Percentiles rank a stretch among this genome's conserved stretches.
These are phyloP conservation scores for Tetraneura akinire DNA, from an alignment of 1,140 invertebrate genomes.

Conservation along the genomic window DNA sequence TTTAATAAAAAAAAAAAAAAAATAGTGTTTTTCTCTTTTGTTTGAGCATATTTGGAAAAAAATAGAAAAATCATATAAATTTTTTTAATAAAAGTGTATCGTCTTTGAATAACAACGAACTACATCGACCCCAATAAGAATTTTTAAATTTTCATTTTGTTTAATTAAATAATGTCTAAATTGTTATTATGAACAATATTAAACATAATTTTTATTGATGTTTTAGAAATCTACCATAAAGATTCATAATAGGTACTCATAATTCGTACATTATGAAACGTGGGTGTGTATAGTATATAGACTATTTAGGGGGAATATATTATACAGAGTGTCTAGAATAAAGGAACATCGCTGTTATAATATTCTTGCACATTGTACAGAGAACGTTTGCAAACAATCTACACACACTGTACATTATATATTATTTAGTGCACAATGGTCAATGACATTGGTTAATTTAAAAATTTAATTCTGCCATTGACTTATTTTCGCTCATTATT, in stretches of 20 bases:
- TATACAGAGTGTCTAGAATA: neutral
- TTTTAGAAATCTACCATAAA: neutral
- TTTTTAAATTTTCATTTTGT: too few species aligned
- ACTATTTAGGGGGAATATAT: too few species aligned
- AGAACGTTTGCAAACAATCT: neutral
- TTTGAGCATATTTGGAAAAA: too few species aligned
- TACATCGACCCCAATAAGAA: too few species aligned
- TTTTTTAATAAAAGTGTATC: too few species aligned
- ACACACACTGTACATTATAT: neutral
- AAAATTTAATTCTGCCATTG: neutral
- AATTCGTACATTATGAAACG: too few species aligned
- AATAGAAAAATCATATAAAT: too few species aligned
- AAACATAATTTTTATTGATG: neutral
- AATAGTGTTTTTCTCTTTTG: too few species aligned
- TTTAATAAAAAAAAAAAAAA: too few species aligned
- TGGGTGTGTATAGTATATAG: too few species aligned
- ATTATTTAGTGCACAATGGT: neutral
- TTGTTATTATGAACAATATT: neutral
- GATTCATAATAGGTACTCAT: neutral
- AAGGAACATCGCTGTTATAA: neutral
- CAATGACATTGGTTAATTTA: slow-evolving; percentile 15
- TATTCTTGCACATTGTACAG: neutral
- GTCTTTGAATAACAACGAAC: too few species aligned
- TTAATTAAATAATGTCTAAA: neutral
- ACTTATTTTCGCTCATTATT: neutral